Evolutionary conservation across 1,140 invertebrate species (phyloP), one percentile per base, ranked within the genome.

Genomic region (Pachyrhynchus sulphureomaculatus): DNA sequence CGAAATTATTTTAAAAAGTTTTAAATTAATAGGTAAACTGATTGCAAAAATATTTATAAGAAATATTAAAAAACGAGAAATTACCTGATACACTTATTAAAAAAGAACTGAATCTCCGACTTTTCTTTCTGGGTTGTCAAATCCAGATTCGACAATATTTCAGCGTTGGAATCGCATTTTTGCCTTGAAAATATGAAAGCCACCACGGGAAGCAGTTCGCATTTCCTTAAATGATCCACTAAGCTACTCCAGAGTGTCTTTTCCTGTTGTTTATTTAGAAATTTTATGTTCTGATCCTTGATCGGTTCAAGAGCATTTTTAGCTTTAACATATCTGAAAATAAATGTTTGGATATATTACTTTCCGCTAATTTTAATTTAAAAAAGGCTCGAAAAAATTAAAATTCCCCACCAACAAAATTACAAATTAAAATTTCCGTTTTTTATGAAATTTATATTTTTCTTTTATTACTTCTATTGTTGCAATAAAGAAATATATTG

Each of bases 131-230:
- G 81, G 0, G 86, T 93, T 0, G 92, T 95, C 36, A 99, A 83
- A 75, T 96, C 89, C 1, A 92, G 77, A 47, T 82, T 84, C 62
- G 82, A 83, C 6, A 93, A 73, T 34, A 87, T 82, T 39, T 82
- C 77, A 0, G 91, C 88, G 73, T 93, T 95, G 52, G 83, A 81
- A 72, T 96, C 92, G 66, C 85, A 87, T 41, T 83, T 86, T 72
- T 92, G 94, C 58, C 95, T 82, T 0, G 95, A 98, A 58, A 99
- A 85, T 6, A 91, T 95, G 71, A 99, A 99, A 1, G 93, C 88
- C 1, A 99, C 94, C 0, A 94, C 91, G 0, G 97, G 96, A 41
- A 99, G 78, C 70, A 95, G 89, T 62, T 96, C 88, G 51, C 89
- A 80, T 33, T 86, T 85, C 67, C 84, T 82, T 3, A 96, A 80